These are phyloP conservation scores for Andrena marginata DNA, from an alignment of 2,888 invertebrate species.

Conservation along the genomic window DNA sequence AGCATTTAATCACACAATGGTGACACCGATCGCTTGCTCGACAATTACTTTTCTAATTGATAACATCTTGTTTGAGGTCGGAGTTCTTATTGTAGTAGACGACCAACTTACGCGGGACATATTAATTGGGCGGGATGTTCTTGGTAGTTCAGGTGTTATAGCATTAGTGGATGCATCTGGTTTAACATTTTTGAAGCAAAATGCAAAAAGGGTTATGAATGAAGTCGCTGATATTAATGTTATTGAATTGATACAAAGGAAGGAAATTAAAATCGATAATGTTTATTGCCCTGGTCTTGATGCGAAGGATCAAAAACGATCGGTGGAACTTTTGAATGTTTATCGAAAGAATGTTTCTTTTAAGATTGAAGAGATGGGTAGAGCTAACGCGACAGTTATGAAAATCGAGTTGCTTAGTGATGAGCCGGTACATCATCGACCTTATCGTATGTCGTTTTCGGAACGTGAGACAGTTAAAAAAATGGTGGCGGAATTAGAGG, in stretches of 20 bases:
- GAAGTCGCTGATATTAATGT: not conserved
- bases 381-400: conserved; percentile 49
- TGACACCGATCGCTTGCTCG: conserved; percentile 47
- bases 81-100: conserved; percentile 54
- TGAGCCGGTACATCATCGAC: not conserved
- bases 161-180: conserved; percentile 28
- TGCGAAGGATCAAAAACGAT: not conserved
- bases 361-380: conserved; percentile 12
- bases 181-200: not conserved
- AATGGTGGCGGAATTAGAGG: not conserved
- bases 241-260: not conserved
- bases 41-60: conserved; percentile 50
- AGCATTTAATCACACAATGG: conserved; percentile 55
- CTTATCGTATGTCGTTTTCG: not conserved
- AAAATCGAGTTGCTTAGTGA: conserved; percentile 55
- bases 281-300: not conserved
- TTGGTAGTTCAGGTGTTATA: conserved; percentile 29
- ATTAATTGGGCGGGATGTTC: conserved; percentile 60
- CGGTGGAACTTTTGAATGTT: conserved; percentile 20
- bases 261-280: not conserved
- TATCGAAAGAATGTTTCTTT: conserved; percentile 20
- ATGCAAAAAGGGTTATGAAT: not conserved
- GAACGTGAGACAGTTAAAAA: not conserved
- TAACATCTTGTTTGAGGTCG: conserved; percentile 46
- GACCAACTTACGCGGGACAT: conserved; percentile 49